phyloP scores from a whole-genome alignment of 1,140 invertebrate genomes.

The Neuroterus valhalla region DNA sequence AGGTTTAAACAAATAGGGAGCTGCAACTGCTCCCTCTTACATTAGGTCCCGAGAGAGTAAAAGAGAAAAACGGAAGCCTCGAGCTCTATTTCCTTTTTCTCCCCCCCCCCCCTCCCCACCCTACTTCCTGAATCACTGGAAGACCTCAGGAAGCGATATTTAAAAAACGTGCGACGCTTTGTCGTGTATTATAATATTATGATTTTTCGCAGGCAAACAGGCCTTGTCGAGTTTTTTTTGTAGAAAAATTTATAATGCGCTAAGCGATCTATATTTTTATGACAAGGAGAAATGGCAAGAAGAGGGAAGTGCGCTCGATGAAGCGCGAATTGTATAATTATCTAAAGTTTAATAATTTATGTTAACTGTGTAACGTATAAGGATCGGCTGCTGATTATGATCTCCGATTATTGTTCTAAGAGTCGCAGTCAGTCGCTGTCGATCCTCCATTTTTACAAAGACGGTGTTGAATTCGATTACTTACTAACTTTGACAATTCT shows the following conservation, averaged over 20 bases:
- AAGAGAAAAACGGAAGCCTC: conserved; percentile 23
- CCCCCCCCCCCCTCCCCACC: neutral
- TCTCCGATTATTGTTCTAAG: conserved; percentile 25
- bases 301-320: conserved; percentile 35
- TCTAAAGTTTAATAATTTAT: conserved; percentile 42
- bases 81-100: conserved; percentile 2
- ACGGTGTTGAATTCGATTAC: neutral
- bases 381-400: conserved; percentile 27
- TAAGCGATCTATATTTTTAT: conserved; percentile 51
- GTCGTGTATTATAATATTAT: conserved; percentile 31
- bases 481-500: conserved; percentile 13
- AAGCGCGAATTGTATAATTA: conserved; percentile 38
- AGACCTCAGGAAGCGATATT: conserved; percentile 34
- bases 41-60: conserved; percentile 22
- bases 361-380: conserved; percentile 29
- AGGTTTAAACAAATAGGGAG: conserved; percentile 42
- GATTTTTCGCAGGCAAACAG: conserved; percentile 46
- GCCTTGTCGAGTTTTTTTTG: conserved; percentile 36
- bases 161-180: conserved; percentile 27
- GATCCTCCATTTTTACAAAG: conserved; percentile 12
- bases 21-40: neutral
- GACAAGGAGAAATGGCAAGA: conserved; percentile 35
- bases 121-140: conserved; percentile 33
- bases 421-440: conserved; percentile 6
- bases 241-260: conserved; percentile 43